Evolutionary conservation across 1,140 invertebrate species (phyloP), one percentile per base, ranked within the genome.

Genomic region (Drosophila nigromelanica): DNA sequence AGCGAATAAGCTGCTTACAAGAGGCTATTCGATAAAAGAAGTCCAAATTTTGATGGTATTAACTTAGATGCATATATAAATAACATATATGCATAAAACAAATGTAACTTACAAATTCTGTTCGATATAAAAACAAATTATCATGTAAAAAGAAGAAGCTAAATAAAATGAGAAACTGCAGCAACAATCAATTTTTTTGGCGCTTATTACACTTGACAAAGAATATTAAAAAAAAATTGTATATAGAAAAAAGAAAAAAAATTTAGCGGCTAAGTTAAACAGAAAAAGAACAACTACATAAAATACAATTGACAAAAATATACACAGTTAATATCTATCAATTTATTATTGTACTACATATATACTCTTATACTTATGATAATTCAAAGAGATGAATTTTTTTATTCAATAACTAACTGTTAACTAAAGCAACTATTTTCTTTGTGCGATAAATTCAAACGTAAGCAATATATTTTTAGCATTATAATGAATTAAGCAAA

Each of bases 141-240:
- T 66, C 67, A 72, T 42, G 35, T 58, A 76, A 64, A 48, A 55
- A 63, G 33, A 45, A 39, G 39, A 15, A 51, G 5, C 14, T 18
- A 45, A 61, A 35, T 7, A 2, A 55, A 11, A 56, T 40, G 52
- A 24, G 27, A 66, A 78, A 68, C 67, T 87, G 82, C 82, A 89
- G 68, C 78, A 78, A 87, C 82, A 87, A 87, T 87, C 82, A 87
- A 82, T 70, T 82, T 73, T 81, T 74, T 82, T 89, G 47, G 78
- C 76, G 83, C 83, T 87, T 87, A 68, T 67, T 83, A 79, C 61
- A 73, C 59, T 50, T 14, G 45, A 61, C 30, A 63, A 66, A 11
- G 48, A 74, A 60, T 67, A 33, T 62, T 50, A 5, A 35, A 12
- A 3, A 62, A 62, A 37, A 62, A 63, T 48, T 82, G 72, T 82